These are phyloP conservation scores for Meteorus cinctellus DNA, from an alignment of 2,888 invertebrate species.

Conservation along the genomic window DNA sequence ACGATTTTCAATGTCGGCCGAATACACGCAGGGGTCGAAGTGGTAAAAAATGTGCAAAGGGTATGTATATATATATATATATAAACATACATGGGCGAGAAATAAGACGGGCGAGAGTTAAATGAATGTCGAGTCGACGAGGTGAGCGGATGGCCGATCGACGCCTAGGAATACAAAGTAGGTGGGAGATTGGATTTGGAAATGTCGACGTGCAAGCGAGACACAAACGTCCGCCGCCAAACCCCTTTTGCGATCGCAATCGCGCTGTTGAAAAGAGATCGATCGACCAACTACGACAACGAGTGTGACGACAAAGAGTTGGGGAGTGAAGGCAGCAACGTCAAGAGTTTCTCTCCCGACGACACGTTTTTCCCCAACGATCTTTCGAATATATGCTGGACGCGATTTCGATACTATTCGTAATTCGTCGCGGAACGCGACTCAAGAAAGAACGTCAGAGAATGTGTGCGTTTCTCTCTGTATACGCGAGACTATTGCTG, in stretches of 20 bases:
- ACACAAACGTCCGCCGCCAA: constrained; percentile 8
- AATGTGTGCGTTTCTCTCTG: constrained; percentile 25
- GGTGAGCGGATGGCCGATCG: constrained; percentile 53
- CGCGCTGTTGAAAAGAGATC: constrained; percentile 19
- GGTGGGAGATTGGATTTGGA: constrained; percentile 56
- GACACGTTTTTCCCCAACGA: constrained; percentile 52
- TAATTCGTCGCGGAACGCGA: constrained; percentile 46
- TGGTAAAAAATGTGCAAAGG: constrained; percentile 8
- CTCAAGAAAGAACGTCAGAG: constrained; percentile 38
- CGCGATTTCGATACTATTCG: constrained; percentile 52
- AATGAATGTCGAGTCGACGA: constrained; percentile 54
- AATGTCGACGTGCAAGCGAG: constrained; percentile 43
- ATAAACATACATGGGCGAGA: constrained; percentile 32
- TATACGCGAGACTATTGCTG: background rate
- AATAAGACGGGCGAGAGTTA: constrained; percentile 55
- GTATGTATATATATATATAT: background rate
- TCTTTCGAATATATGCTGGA: constrained; percentile 38
- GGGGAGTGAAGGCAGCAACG: background rate
- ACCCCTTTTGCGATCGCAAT: constrained; percentile 31
- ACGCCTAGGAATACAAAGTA: constrained; percentile 54
- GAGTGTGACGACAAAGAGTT: constrained; percentile 13
- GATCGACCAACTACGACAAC: constrained; percentile 26
- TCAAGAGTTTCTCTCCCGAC: constrained; percentile 20
- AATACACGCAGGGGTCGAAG: constrained; percentile 40
- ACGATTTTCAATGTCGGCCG: constrained; percentile 51